Evolutionary conservation across 1,140 invertebrate species (phyloP).

Genomic region (Hypsibius dujardini): DNA sequence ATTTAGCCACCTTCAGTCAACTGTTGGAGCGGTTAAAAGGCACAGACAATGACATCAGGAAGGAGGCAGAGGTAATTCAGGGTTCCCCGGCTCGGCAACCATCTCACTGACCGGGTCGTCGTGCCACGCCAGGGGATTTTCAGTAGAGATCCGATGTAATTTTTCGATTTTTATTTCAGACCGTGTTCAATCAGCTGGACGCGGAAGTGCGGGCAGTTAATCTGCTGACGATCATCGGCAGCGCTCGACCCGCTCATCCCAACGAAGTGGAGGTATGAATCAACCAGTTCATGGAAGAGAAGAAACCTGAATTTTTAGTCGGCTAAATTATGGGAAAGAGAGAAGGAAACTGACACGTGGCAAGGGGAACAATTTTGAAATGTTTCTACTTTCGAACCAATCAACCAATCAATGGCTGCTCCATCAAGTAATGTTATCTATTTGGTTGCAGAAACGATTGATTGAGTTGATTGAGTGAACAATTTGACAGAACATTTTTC

Average conservation of each 20-base stretch:
- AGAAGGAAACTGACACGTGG: no score
- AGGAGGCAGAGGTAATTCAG: not conserved
- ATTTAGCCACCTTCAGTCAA: not conserved
- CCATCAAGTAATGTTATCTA: no score
- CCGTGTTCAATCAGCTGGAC: not conserved
- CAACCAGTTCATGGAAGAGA: no score
- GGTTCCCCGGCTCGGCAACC: no score
- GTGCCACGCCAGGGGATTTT: no score
- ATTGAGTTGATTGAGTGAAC: not conserved
- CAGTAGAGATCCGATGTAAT: no score
- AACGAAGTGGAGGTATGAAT: not conserved
- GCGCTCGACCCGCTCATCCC: not conserved
- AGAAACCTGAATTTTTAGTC: no score
- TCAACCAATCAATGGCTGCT: not conserved
- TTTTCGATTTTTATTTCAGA: constrained; percentile 10
- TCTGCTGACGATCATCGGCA: not conserved
- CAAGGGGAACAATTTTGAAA: no score
- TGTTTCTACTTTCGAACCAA: not conserved
- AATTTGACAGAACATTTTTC: no score
- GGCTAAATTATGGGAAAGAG: no score
- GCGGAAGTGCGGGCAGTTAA: not conserved
- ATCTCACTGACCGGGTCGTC: no score
- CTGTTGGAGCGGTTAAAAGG: not conserved
- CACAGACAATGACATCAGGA: not conserved
- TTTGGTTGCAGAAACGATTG: no score